Evolutionary conservation across 2,113 vertebrate species (phyloP).

Genomic region (Perca flavescens): DNA sequence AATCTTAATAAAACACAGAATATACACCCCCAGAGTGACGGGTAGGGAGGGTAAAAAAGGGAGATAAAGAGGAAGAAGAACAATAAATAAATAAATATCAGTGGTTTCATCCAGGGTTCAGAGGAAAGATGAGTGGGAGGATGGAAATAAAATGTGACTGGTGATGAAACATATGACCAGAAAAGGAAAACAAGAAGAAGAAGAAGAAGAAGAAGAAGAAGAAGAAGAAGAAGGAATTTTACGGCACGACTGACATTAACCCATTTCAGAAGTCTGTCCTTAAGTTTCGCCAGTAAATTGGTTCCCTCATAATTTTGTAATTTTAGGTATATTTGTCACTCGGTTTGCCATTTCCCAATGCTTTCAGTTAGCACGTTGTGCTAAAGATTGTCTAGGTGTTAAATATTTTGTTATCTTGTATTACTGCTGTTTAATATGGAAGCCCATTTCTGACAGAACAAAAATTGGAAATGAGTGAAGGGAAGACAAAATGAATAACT

Average conservation of each 20-base stretch:
- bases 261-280: background rate
- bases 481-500: background rate
- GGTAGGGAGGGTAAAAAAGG: background rate
- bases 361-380: background rate
- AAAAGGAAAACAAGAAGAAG: background rate
- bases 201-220: background rate
- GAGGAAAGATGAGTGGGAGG: slow-evolving; percentile 3
- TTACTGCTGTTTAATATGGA: background rate
- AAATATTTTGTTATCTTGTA: background rate
- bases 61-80: slow-evolving; percentile 13
- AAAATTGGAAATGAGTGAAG: background rate
- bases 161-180: background rate
- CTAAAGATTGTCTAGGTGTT: background rate
- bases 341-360: background rate
- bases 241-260: background rate
- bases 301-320: background rate
- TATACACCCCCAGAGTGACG: slow-evolving; percentile 18
- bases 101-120: background rate
- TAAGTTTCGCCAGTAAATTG: no score
- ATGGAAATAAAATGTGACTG: background rate
- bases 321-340: background rate
- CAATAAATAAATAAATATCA: background rate
- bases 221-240: background rate
- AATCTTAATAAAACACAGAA: slow-evolving; percentile 5
- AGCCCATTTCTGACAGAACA: background rate